These are phyloP conservation scores for Drosophila colorata DNA, from an alignment of 2,888 invertebrate species.

Conservation along the genomic window DNA sequence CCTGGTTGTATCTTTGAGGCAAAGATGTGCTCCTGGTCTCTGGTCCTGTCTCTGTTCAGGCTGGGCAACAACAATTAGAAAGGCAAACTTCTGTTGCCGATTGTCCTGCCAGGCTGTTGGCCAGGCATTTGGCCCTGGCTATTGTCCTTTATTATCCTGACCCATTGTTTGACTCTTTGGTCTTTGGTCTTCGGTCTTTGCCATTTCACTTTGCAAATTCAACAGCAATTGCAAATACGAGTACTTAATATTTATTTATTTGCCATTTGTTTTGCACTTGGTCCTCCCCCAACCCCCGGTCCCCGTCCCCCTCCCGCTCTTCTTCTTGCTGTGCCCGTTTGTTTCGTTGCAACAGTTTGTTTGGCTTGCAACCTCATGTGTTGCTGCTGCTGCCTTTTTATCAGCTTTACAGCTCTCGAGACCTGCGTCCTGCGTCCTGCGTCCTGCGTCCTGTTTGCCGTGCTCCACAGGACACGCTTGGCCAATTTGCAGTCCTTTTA, in stretches of 20 bases:
- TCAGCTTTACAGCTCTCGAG: background rate
- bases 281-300: background rate
- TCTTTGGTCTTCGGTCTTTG: constrained; percentile 18
- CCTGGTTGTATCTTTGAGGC: constrained; percentile 7
- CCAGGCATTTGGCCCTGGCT: too few species aligned
- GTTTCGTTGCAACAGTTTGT: constrained; percentile 39
- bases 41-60: too few species aligned
- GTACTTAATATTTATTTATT: constrained; percentile 70
- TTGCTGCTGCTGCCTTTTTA: constrained; percentile 20
- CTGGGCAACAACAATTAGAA: constrained; percentile 11
- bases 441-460: background rate
- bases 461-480: constrained; percentile 16
- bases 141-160: constrained; percentile 26
- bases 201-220: constrained; percentile 44
- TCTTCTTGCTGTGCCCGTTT: background rate
- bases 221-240: constrained; percentile 56
- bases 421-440: background rate
- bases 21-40: background rate
- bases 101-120: background rate
- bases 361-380: constrained; percentile 43
- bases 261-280: constrained; percentile 48
- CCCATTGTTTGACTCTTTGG: constrained; percentile 31
- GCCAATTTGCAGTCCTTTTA: constrained; percentile 63
- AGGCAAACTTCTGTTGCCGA: constrained; percentile 17
- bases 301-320: too few species aligned